Conservation (phyloP, 2,113 vertebrate genomes). For the Malurus cyaneus region DNA sequence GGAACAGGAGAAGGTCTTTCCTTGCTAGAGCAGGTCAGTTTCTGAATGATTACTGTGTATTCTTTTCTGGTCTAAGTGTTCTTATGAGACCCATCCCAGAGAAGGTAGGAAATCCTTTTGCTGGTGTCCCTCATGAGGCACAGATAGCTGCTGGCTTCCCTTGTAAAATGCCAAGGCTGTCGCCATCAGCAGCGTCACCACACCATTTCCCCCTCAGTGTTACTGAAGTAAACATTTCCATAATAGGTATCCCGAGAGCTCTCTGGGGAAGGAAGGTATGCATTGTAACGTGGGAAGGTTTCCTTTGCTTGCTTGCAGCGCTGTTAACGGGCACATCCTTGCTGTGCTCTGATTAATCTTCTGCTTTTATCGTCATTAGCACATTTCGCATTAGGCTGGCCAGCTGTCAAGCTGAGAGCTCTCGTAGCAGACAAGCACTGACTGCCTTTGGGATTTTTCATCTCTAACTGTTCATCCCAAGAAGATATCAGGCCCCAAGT, state of each 20-base stretch:
- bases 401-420: background rate
- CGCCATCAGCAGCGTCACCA: background rate
- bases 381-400: background rate
- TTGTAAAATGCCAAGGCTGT: background rate
- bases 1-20: background rate
- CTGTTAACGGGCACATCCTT: background rate
- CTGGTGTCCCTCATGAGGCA: background rate
- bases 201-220: background rate
- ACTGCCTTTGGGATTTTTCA: background rate
- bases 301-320: background rate
- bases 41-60: background rate
- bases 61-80: background rate
- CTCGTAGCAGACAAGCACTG: background rate
- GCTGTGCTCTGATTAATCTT: background rate
- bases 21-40: background rate
- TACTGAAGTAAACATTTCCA: slow-evolving; percentile 10
- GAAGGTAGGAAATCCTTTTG: background rate
- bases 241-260: background rate
- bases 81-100: background rate
- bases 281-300: background rate
- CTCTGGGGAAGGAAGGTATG: slow-evolving; percentile 14
- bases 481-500: background rate
- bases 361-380: slow-evolving; percentile 17
- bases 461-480: background rate
- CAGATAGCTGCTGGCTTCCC: background rate